Evolutionary conservation across 2,113 vertebrate species (phyloP).

Genomic region (Monopterus albus): DNA sequence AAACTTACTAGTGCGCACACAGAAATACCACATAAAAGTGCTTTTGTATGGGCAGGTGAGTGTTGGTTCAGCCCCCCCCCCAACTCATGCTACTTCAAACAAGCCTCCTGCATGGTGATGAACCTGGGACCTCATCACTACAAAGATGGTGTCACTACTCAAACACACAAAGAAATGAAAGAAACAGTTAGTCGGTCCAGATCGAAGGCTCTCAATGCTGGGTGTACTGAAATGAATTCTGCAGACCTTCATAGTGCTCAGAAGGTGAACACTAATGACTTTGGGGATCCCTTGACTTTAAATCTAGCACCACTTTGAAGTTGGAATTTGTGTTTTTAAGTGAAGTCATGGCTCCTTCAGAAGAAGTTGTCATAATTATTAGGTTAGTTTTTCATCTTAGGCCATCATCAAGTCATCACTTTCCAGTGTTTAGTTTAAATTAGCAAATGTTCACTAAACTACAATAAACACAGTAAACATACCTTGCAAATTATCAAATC

Average conservation of each 20-base stretch:
- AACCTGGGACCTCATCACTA: constrained; percentile 69
- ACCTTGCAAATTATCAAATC: not conserved
- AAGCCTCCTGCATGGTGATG: constrained; percentile 68
- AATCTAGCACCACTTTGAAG: not conserved
- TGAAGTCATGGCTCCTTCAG: too few relatives aligned
- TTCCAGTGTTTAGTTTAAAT: too few relatives aligned
- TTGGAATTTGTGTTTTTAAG: too few relatives aligned
- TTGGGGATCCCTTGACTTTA: not conserved
- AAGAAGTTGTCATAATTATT: too few relatives aligned
- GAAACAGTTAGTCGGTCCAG: constrained; percentile 6
- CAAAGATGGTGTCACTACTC: constrained; percentile 68
- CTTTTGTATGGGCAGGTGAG: constrained; percentile 75
- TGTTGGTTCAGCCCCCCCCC: constrained; percentile 57
- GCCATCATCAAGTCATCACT: too few relatives aligned
- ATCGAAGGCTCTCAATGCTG: too few relatives aligned
- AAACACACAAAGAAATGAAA: constrained; percentile 20
- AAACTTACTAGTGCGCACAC: constrained; percentile 10
- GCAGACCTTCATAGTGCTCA: not conserved
- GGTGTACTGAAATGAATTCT: not conserved
- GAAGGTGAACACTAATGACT: not conserved
- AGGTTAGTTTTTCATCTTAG: too few relatives aligned
- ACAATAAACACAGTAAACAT: too few relatives aligned
- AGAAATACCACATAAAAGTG: constrained; percentile 78
- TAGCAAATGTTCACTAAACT: too few relatives aligned
- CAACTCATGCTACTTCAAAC: constrained; percentile 80